These are phyloP conservation scores for Rhynchonycteris naso DNA, from an alignment of 2,797 vertebrate genomes.

Conservation along the genomic window DNA sequence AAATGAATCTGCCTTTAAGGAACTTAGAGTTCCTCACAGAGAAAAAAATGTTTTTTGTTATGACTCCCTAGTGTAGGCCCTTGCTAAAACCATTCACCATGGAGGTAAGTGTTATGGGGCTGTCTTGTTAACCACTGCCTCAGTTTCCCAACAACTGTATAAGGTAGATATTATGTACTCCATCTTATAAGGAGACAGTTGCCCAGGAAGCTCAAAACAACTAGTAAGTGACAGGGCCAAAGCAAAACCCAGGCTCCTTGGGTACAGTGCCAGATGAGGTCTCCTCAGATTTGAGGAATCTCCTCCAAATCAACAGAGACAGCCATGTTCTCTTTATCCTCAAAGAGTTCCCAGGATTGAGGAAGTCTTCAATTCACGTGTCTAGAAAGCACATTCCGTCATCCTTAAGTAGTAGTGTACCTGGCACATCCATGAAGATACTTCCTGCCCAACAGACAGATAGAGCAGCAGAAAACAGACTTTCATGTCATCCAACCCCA, in stretches of 20 bases:
- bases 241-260: neutral
- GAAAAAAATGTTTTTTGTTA: neutral
- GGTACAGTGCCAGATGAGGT: neutral
- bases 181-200: neutral
- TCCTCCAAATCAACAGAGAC: neutral
- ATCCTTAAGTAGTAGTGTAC: neutral
- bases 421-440: neutral
- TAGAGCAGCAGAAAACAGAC: neutral
- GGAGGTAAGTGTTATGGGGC: neutral
- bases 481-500: neutral
- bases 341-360: neutral
- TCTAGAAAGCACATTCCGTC: neutral
- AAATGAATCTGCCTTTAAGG: neutral
- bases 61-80: neutral
- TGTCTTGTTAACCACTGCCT: neutral
- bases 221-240: neutral
- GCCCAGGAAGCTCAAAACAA: neutral
- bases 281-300: neutral
- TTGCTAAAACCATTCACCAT: neutral
- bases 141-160: neutral
- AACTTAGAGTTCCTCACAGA: neutral
- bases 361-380: neutral
- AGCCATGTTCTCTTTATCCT: neutral
- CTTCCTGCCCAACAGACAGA: neutral
- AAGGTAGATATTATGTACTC: neutral